Evolutionary conservation across 2,888 invertebrate genomes (phyloP).

Genomic region (Hyles lineata): DNA sequence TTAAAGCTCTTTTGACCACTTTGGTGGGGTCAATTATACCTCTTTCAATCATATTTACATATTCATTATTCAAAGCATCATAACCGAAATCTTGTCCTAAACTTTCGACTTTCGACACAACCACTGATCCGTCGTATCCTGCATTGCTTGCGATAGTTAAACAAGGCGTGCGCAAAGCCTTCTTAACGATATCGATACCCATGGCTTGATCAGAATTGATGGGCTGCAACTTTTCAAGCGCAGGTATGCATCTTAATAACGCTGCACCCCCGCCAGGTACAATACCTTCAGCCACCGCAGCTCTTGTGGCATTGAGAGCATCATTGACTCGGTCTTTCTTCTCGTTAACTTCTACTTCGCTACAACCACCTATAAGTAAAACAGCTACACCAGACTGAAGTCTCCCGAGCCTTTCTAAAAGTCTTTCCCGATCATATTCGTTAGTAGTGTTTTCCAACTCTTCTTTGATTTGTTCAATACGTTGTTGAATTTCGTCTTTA

Average conservation of each 20-base stretch:
- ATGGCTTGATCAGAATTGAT: conserved; percentile 91
- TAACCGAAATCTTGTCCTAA: conserved; percentile 91
- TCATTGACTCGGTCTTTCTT: conserved; percentile 98
- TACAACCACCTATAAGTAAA: conserved; percentile 93
- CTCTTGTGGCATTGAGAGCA: conserved; percentile 96
- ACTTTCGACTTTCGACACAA: conserved; percentile 95
- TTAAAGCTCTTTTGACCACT: conserved; percentile 75
- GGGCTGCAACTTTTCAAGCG: conserved; percentile 86
- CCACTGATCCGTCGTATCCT: conserved; percentile 94
- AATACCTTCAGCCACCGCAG: conserved; percentile 97
- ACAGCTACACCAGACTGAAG: conserved; percentile 92
- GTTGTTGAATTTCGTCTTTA: conserved; percentile 89
- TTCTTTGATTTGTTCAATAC: conserved; percentile 91
- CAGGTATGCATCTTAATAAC: conserved; percentile 91
- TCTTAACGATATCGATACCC: conserved; percentile 92
- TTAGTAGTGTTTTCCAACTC: conserved; percentile 92
- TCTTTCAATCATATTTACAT: conserved; percentile 94
- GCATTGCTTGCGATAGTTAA: conserved; percentile 95
- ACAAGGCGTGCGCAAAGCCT: conserved; percentile 94
- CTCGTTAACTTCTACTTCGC: conserved; percentile 96
- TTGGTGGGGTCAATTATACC: conserved; percentile 99
- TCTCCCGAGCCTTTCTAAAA: conserved; percentile 94
- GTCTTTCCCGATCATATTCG: conserved; percentile 95
- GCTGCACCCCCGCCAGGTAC: conserved; percentile 98
- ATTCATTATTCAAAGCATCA: conserved; percentile 94